Conservation (phyloP, 2,113 vertebrate genomes). For the Chauna torquata region DNA sequence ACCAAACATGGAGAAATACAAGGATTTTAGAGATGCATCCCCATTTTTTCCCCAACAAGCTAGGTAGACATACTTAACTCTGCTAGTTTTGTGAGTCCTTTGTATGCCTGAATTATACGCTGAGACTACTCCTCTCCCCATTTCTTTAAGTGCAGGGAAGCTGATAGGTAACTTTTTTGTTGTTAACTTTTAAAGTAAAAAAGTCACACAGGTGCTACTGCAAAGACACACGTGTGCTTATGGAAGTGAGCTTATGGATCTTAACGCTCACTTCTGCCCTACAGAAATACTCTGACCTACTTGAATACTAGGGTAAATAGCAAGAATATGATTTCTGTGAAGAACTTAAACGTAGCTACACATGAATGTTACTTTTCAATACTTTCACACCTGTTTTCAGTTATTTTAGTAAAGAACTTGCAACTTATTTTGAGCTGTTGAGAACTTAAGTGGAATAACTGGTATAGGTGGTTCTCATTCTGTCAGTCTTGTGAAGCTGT, state of each 20-base stretch:
- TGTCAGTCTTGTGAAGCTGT: neutral
- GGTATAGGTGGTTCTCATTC: neutral
- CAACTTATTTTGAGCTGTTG: neutral
- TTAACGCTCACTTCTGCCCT: neutral
- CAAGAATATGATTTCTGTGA: neutral
- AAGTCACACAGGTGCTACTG: neutral
- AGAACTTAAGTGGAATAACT: constrained; percentile 3
- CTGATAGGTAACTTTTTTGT: neutral
- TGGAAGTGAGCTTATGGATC: neutral
- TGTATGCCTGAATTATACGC: neutral
- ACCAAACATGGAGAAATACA: neutral
- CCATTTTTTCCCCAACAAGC: neutral
- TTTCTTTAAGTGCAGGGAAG: neutral
- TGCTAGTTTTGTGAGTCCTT: neutral
- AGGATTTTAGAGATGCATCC: neutral
- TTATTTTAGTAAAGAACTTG: neutral
- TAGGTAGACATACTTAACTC: neutral
- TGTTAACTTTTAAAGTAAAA: neutral
- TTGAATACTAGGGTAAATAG: neutral
- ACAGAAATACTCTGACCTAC: neutral
- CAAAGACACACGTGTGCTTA: neutral
- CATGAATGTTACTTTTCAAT: neutral
- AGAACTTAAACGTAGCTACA: neutral
- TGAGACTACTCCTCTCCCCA: neutral
- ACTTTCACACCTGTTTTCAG: neutral